Base-by-base conservation (phyloP, 2,888 invertebrate species). In the Rhodophaea formosa region DNA sequence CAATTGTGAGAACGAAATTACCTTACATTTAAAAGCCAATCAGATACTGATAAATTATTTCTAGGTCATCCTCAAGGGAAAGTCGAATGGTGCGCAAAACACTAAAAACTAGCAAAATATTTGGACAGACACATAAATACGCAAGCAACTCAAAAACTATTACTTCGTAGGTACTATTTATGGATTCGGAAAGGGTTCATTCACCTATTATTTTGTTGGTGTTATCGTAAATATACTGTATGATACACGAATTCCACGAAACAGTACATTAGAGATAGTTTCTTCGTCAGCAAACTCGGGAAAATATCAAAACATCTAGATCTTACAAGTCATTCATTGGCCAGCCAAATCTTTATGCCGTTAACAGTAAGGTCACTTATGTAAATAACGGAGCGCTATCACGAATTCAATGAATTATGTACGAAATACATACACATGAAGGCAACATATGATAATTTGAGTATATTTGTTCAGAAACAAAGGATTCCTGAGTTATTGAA, bases 401-500 rank as follows among this genome's bases (percentile, higher is more conserved):
- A 2, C 23, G 8, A n/a, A 15, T 14, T 15, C 49, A 49, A 49
- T 30, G 7, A 14, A 8, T 49, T 12, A 15, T 49, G 7, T 30
- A 15, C 29, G 2, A 44, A 54, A 54, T 29, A 32, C 3, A 16
- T 10, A 16, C 15, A 53, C 53, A 17, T 32, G 32, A 49, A 14
- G 17, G 7, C 10, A 35, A 12, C 3, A 15, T 8, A 32, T 32
- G 32, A 10, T 46, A 49, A 15, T 10, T 32, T n/a, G 8, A 32
- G 16, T 5, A 17, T 35, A 39, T 17, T 35, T 51, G 16, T 16
- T 58, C 30, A 60, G 57, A 62, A 62, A 72, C 70, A 70, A 55
- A 62, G 54, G 61, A 32, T 44, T 23, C 53, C 63, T 61, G 64
- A 60, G 61, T 58, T 69, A 64, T 60, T 66, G 56, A 69, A 65